Percentiles rank a stretch among this genome's conserved stretches.
These are phyloP conservation scores for Microcebus lehilahytsara DNA, from an alignment of 2,113 vertebrate species.

Conservation along the genomic window DNA sequence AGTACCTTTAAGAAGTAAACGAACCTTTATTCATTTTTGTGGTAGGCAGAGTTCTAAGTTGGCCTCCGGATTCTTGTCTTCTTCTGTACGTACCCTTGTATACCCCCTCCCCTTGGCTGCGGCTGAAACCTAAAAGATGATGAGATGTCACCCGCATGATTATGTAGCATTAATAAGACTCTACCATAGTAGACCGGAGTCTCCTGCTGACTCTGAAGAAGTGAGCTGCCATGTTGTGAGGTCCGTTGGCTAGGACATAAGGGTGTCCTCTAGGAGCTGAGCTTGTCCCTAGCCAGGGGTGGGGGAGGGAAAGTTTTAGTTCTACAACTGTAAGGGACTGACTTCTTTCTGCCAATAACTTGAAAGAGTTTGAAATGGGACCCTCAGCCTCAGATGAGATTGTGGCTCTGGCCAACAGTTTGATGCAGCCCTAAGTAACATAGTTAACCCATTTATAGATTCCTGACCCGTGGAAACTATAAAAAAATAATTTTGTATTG, in stretches of 20 bases:
- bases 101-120: neutral
- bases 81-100: neutral
- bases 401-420: neutral
- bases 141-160: neutral
- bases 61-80: neutral
- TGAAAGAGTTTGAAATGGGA: neutral
- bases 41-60: neutral
- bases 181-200: neutral
- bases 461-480: neutral
- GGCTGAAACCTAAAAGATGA: neutral
- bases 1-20: neutral
- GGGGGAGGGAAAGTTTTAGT: neutral
- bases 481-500: neutral
- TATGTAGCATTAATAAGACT: neutral
- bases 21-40: neutral
- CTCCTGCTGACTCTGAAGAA: neutral
- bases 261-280: neutral
- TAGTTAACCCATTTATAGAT: neutral
- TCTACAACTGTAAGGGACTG: neutral
- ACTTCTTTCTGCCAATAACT: neutral
- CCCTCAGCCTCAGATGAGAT: neutral
- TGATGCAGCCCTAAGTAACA: neutral
- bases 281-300: neutral
- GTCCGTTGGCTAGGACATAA: neutral
- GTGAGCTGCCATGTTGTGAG: neutral